Base-by-base conservation (phyloP, 2,888 invertebrate genomes). In the Lydus trimaculatus region DNA sequence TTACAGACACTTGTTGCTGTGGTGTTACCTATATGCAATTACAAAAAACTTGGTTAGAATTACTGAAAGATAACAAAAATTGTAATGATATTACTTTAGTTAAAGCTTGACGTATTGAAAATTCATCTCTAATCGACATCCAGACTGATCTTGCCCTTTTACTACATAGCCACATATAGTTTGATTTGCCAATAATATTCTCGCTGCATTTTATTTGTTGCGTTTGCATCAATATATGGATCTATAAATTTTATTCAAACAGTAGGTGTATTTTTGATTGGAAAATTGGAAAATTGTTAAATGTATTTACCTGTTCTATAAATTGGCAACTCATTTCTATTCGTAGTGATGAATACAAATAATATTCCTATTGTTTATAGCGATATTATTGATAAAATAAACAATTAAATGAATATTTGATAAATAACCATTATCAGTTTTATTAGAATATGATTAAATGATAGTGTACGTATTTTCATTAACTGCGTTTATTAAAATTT, bases 1-100 rank as follows among this genome's bases (percentile, higher is more conserved):
- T 75, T 17, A 81, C 79, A 63, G 78, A 75, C 9, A 80, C 76
- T 73, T 79, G 77, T 69, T 83, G 79, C 7, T 81, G 79, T 33
- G 76, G 69, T 33, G 77, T 78, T 39, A 83, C 73, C 83, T 83
- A 62, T 43, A 36, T 4, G 13, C 13, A 77, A 92, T 17, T 91
- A 79, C 60, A 60, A 64, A 58, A 36, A 15, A 15, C 4, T 15
- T 36, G 5, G 13, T 36, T 36, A 13, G 13, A 36, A 15, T 13
- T 33, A 33, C 2, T 33, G 33, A 28, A 28, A 28, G 9, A n/a
- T n/a, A n/a, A n/a, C n/a, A n/a, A 25, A 62, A 36, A n/a, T 17
- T 60, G 58, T 36, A 70, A 61, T 25, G 36, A 33, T 61, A n/a
- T 56, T 77, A 83, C 83, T 74, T 80, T 81, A 17, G 63, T 74